phyloP scores from a whole-genome alignment of 30 jellyfish, hydroid and myxozoan species.

The Catostylus mosaicus region DNA sequence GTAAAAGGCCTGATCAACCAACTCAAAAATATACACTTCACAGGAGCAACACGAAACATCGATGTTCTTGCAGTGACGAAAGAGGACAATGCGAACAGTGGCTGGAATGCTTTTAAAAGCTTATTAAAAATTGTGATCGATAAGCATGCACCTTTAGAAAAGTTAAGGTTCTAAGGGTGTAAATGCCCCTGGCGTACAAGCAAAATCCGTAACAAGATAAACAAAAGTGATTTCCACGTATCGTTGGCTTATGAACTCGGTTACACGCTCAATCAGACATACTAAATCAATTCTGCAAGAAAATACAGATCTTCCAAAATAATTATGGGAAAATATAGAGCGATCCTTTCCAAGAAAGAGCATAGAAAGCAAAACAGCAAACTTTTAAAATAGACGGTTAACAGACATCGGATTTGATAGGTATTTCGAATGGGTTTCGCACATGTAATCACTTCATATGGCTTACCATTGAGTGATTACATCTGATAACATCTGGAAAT shows the following conservation, averaged over 20 bases:
- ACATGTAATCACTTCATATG: conserved; percentile 30
- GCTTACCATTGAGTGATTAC: conserved; percentile 35
- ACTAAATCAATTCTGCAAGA: conserved; percentile 20
- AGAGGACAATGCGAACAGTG: conserved; percentile 33
- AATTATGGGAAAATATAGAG: conserved; percentile 32
- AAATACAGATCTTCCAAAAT: conserved; percentile 31
- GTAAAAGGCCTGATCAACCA: no score
- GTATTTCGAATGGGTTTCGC: conserved; percentile 26
- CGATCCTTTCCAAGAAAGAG: conserved; percentile 42
- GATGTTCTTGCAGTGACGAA: no score
- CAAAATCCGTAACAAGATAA: conserved; percentile 36
- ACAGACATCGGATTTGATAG: conserved; percentile 59
- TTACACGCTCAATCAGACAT: conserved; percentile 32
- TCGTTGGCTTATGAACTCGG: conserved; percentile 36
- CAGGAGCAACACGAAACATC: no score
- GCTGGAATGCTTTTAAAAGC: conserved; percentile 29
- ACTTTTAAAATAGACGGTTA: conserved; percentile 38
- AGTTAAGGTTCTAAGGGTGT: conserved; percentile 35
- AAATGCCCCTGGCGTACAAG: conserved; percentile 60
- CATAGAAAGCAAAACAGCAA: conserved; percentile 35
- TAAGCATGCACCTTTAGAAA: conserved; percentile 45
- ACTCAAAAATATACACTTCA: no score
- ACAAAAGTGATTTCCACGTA: conserved; percentile 36
- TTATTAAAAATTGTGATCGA: conserved; percentile 44
- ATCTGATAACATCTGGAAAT: conserved; percentile 43